phyloP scores from a whole-genome alignment of 2,113 vertebrate species.

The Craseonycteris thonglongyai region DNA sequence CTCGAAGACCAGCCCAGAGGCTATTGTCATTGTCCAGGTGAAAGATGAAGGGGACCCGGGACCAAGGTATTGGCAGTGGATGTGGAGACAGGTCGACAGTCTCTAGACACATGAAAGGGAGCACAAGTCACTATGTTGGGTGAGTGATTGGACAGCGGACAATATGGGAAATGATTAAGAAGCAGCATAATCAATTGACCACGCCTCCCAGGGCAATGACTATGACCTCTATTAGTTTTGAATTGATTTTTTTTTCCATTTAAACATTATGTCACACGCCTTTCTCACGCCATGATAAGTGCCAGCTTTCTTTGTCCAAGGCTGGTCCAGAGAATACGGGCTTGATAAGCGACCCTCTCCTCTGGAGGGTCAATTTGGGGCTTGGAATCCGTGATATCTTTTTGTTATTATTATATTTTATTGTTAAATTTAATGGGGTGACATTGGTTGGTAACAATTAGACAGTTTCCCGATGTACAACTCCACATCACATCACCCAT shows the following conservation, averaged over 20 bases:
- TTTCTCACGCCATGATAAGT: neutral
- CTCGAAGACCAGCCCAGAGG: neutral
- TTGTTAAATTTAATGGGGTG: too few relatives aligned
- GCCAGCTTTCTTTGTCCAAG: conserved; percentile 39
- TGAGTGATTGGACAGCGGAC: neutral
- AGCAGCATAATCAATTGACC: neutral
- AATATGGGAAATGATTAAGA: neutral
- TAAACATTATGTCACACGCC: neutral
- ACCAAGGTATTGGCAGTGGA: too few relatives aligned
- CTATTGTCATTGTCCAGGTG: neutral
- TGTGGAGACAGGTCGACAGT: neutral
- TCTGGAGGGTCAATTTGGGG: neutral
- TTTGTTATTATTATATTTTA: too few relatives aligned
- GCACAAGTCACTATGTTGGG: neutral
- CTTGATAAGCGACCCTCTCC: neutral
- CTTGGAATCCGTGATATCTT: neutral
- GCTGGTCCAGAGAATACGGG: neutral
- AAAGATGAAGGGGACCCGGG: neutral
- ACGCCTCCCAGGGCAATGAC: neutral
- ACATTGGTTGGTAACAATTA: too few relatives aligned
- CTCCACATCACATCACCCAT: too few relatives aligned
- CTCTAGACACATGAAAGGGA: neutral
- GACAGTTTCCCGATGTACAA: too few relatives aligned
- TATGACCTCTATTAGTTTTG: neutral
- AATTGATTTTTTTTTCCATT: neutral